Base-by-base conservation (phyloP, 2,888 invertebrate species). In the Drosophila limbata region DNA sequence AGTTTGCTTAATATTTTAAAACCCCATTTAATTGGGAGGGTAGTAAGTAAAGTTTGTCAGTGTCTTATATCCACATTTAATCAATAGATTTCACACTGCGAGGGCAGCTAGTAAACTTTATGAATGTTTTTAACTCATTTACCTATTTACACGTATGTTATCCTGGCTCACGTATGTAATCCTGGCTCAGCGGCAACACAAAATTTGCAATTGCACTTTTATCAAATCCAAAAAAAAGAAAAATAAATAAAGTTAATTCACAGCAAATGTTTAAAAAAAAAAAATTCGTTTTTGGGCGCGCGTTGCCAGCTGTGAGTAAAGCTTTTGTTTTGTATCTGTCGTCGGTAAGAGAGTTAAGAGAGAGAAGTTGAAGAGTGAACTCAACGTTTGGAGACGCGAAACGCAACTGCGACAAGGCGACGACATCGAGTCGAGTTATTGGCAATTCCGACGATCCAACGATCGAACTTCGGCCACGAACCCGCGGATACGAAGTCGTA, bases 401-500 rank as follows among this genome's bases (percentile, higher is more conserved):
- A 77, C 76, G 82, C 83, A 84, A 91, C 92, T 91, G 88, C 86
- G 86, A 68, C 60, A 51, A 88, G 88, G 77, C 75, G 70, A 77
- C 73, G 72, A 78, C 78, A 80, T 81, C 83, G 53, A 61, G 82
- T 77, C 82, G 88, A 84, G 86, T 90, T 86, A 86, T 90, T 87
- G 89, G 85, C 84, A 71, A 79, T 79, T 71, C 59, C 69, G 72
- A 51, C 74, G 66, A 56, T 40, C 59, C 63, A 55, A n/a, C 65
- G 53, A 19, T 44, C 50, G 47, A 63, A 28, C 40, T n/a, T 37
- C 15, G 15, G 31, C 47, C 28, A 53, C 61, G 55, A 57, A 28
- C 28, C 28, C 61, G 45, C 57, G 21, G 21, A 25, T 31, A 44
- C 61, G 28, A 60, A 17, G 10, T 28, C 44, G 10, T 13, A 17